Base-by-base conservation (phyloP, 2,888 invertebrate genomes). In the Coenonympha arcania region DNA sequence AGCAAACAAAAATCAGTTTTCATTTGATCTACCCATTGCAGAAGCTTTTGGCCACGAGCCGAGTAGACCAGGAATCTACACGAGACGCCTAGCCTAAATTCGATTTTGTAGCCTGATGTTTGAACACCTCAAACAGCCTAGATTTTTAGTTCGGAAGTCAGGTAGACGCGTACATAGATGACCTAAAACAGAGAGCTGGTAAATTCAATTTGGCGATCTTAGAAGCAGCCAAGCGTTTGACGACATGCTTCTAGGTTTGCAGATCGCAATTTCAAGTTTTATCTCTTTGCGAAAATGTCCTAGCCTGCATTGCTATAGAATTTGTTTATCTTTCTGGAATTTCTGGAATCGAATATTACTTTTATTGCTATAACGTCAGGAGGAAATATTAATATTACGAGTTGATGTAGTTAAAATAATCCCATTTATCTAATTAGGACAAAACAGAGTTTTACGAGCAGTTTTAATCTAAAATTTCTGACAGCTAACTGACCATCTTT, bases 201-300 rank as follows among this genome's bases (percentile, higher is more conserved):
- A 41, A 40, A 41, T 41, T 41, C 11, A 41, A 41, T 41, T 41
- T 41, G n/a, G 41, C 18, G 19, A 11, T 4, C 39, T 9, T 22
- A 39, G 20, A 5, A 8, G 15, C 9, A 4, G 22, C 15, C 24
- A 9, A 39, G 24, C 39, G 15, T 24, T 39, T 15, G 15, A 39
- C 15, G 13, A 22, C 4, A 4, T 33, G 24, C 24, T n/a, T 39
- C 13, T 6, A 22, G 22, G 15, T 15, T 24, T 9, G n/a, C 4
- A 24, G 13, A 2, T 15, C 39, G 15, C 8, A 24, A 22, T 13
- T 39, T 9, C 15, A 24, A 9, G 20, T 22, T 4, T 8, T 15
- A 15, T 9, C 22, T 30, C 5, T 34, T 1, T 6, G 15, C 34
- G 4, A 34, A n/a, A n/a, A 1, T 18, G 16, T 9, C n/a, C n/a